Base-by-base conservation (phyloP, 2,888 invertebrate genomes). In the Sclerodermus sp. region DNA sequence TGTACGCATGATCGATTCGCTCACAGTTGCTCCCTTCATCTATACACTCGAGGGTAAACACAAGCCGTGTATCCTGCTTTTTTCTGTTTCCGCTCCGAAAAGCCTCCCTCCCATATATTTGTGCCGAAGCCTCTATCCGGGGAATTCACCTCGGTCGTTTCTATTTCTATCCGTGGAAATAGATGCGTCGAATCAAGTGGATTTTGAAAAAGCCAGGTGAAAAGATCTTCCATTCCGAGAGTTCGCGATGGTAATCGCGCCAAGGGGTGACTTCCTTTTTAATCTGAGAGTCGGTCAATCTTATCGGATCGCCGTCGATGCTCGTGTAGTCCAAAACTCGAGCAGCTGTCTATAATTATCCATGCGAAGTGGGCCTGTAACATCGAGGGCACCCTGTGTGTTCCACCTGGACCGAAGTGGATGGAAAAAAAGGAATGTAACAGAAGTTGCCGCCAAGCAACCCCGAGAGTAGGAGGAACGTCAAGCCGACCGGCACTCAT, bases 351-450 rank as follows among this genome's bases (percentile, higher is more conserved):
- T 12, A 12, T 34, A 34, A 34, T 34, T 34, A 34, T 34, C n/a
- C 34, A 10, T 9, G 30, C 6, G 30, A 30, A 30, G 30, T 30
- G 30, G 10, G 30, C 30, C 30, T 30, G 34, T 34, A 34, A 34
- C 34, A 12, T n/a, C 34, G 13, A 4, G 12, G 4, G 12, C 34
- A 34, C 34, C 16, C 14, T 37, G 31, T 41, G 47, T 47, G 37
- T 42, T 47, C 38, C 47, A 47, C 48, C 43, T 48, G 48, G 43
- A 42, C 39, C 18, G 5, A 18, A 41, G 43, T 34, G 34, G 32
- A 39, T 18, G 16, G 16, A 38, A 18, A 55, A 48, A 53, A 51
- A 29, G 53, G 42, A 56, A 63, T 61, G 58, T 45, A 15, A 50
- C 45, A 57, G 48, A 60, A 55, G 55, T 53, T 40, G 47, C 57